A percentile compares a stretch with the other conserved stretches of the same genome.
Conservation (phyloP, 1,140 invertebrate species). For the Aleiodes sp. region DNA sequence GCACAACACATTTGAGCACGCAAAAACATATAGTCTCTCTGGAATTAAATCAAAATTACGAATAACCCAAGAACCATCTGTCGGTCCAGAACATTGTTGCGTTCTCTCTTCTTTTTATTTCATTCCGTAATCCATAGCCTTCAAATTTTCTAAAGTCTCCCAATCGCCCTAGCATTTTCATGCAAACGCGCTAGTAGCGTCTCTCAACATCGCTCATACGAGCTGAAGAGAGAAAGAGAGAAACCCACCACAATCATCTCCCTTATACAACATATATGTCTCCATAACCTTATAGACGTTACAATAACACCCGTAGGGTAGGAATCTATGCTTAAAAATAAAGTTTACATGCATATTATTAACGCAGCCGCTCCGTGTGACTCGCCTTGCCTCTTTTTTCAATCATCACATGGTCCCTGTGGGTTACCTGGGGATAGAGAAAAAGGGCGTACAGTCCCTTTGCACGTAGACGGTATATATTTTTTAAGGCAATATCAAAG, state of each 20-base stretch:
- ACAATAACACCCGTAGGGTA: slow-evolving; percentile 40
- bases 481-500: neutral
- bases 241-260: neutral
- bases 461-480: neutral
- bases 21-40: neutral
- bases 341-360: slow-evolving; percentile 44
- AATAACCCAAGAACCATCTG: neutral
- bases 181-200: slow-evolving; percentile 33
- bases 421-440: slow-evolving; percentile 27
- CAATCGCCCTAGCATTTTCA: slow-evolving; percentile 44
- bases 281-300: slow-evolving; percentile 25
- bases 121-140: slow-evolving; percentile 41
- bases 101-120: too few species aligned
- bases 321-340: slow-evolving; percentile 38
- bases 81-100: slow-evolving; percentile 35
- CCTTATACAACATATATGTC: slow-evolving; percentile 2
- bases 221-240: too few species aligned
- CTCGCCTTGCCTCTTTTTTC: slow-evolving; percentile 11
- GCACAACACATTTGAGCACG: too few species aligned
- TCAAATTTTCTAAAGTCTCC: slow-evolving; percentile 44
- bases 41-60: neutral
- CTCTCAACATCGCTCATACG: neutral
- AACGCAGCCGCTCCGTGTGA: slow-evolving; percentile 34
- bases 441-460: neutral
- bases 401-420: neutral